These are phyloP conservation scores for Parasteatoda tepidariorum DNA, from an alignment of 1,140 invertebrate species.

Conservation along the genomic window DNA sequence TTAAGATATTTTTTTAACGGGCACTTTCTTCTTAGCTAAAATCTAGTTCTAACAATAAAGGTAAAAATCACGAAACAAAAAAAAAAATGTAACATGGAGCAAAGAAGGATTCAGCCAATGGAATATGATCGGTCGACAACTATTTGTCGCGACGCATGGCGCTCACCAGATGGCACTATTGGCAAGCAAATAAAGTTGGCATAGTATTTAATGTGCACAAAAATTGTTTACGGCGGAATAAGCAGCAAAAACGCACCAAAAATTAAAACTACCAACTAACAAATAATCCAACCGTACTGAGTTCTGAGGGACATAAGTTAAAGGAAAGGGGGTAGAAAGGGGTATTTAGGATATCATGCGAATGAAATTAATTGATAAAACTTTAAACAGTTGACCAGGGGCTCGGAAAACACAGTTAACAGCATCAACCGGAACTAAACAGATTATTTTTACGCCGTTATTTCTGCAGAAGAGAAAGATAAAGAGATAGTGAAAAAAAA, in stretches of 20 bases:
- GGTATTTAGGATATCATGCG: constrained; percentile 53
- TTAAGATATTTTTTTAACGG: neutral
- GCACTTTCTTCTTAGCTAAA: constrained; percentile 27
- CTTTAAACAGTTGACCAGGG: constrained; percentile 58
- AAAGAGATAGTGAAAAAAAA: constrained; percentile 11
- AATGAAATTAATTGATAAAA: constrained; percentile 62
- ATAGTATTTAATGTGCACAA: constrained; percentile 6
- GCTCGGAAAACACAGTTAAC: constrained; percentile 35
- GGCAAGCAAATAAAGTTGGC: constrained; percentile 27
- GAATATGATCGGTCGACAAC: constrained; percentile 47
- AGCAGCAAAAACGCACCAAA: constrained; percentile 49
- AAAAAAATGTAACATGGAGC: constrained; percentile 11
- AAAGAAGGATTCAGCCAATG: constrained; percentile 33
- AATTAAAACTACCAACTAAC: constrained; percentile 59
- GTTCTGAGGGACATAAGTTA: constrained; percentile 37
- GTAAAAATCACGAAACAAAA: constrained; percentile 34
- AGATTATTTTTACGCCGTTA: constrained; percentile 59
- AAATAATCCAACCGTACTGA: constrained; percentile 53
- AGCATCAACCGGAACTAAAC: constrained; percentile 53
- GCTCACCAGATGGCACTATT: constrained; percentile 52
- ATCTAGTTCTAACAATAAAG: constrained; percentile 44
- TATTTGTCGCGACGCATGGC: constrained; percentile 22
- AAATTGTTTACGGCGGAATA: constrained; percentile 52
- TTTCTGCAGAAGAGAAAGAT: constrained; percentile 8
- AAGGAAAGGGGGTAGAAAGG: constrained; percentile 14